Evolutionary conservation across 2,113 vertebrate genomes (phyloP).

Genomic region (Ciconia maguari): DNA sequence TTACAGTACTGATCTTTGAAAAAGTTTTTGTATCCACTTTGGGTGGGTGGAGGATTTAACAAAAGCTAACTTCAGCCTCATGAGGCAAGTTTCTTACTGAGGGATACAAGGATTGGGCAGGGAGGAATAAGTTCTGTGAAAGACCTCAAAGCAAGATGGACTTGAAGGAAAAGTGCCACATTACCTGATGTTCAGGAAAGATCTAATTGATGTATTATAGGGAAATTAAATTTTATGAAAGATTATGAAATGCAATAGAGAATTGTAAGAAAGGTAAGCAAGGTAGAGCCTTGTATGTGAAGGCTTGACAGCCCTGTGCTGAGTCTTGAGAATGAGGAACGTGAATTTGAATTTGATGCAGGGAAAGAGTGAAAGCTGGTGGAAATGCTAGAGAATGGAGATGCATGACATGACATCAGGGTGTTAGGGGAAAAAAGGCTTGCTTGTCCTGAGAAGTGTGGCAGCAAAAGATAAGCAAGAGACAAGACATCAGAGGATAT

Average conservation of each 20-base stretch:
- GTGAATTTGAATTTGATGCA: not conserved
- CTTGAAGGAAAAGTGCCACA: not conserved
- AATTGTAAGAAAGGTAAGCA: not conserved
- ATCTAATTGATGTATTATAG: not conserved
- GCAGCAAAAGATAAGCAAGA: not conserved
- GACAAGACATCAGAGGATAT: not conserved
- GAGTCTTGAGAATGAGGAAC: not conserved
- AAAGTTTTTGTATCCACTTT: not conserved
- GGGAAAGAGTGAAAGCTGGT: not conserved
- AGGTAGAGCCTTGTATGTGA: not conserved
- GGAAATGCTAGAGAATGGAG: not conserved
- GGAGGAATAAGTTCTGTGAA: not conserved
- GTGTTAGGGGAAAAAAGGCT: not conserved
- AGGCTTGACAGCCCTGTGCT: not conserved
- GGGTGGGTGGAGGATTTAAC: not conserved
- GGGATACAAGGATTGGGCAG: not conserved
- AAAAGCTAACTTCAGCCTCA: not conserved
- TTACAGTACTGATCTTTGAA: not conserved
- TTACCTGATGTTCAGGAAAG: not conserved
- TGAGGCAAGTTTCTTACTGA: not conserved
- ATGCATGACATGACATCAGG: not conserved
- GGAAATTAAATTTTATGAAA: not conserved
- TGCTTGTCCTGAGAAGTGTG: not conserved
- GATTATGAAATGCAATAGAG: not conserved
- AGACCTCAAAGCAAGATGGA: not conserved